These are phyloP conservation scores for Parazoanthus darwini DNA, from an alignment of 92 coral and sea anemone genomes.

Conservation along the genomic window DNA sequence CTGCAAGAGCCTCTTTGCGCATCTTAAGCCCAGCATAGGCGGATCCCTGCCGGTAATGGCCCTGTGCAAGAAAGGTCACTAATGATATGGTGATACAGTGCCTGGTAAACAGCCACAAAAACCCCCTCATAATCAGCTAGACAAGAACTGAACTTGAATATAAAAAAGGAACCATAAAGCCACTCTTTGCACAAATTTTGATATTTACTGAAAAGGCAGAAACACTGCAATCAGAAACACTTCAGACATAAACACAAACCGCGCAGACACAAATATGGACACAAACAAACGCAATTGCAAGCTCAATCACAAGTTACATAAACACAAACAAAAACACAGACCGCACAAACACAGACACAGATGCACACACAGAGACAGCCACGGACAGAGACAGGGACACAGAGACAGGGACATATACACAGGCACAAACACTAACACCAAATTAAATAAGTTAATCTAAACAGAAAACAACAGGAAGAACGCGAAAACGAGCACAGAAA, in stretches of 20 bases:
- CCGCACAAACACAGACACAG: no score
- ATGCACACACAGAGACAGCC: no score
- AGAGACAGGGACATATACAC: no score
- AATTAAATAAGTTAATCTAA: no score
- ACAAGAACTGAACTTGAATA: no score
- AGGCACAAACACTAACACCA: no score
- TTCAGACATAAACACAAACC: no score
- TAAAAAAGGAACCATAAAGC: no score
- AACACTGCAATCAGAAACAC: neutral
- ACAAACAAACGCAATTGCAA: neutral
- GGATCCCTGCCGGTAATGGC: conserved; percentile 41
- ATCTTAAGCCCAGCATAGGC: conserved; percentile 27
- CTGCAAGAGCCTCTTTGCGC: conserved; percentile 30
- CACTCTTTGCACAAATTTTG: no score
- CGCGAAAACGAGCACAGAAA: neutral
- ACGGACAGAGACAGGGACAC: no score
- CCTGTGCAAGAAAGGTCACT: neutral
- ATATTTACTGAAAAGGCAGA: no score
- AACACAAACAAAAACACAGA: neutral
- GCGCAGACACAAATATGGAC: neutral
- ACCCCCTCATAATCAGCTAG: no score
- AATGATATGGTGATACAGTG: neutral
- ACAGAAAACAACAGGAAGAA: neutral
- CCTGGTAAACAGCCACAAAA: neutral
- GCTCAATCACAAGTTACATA: neutral